Base-by-base conservation (phyloP, 2,113 vertebrate genomes). In the Heteronetta atricapilla region DNA sequence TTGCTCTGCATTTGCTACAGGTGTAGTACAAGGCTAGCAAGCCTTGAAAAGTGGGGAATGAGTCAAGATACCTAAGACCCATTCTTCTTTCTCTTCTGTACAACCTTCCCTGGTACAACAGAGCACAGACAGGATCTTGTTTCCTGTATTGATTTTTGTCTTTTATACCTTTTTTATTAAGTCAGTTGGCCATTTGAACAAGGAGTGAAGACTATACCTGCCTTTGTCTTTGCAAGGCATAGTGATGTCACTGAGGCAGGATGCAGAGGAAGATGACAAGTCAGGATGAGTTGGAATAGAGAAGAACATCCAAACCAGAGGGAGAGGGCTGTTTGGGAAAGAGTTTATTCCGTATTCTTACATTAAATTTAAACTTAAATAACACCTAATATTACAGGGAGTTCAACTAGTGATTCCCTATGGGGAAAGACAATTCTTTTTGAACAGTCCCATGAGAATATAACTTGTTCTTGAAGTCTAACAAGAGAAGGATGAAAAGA, bases 401-500 rank as follows among this genome's bases (percentile, higher is more conserved):
- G 46, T 53, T 87, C 34, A 20, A 44, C 46, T 21, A 74, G 25
- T 13, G 3, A 1, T 85, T 69, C 60, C 53, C 22, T n/a, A 14
- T 5, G 6, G 69, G 64, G 31, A 86, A 82, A 76, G 22, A 55
- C 36, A 40, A 90, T 66, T n/a, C 68, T 81, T 84, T 92, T 83
- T 82, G 68, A 93, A 73, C 36, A 76, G 36, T 56, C 62, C 55
- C 2, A 0, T 48, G 75, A 92, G 90, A 60, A 20, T 74, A 60
- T 22, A 40, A 10, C 58, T 95, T 88, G 60, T 38, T 92, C 64
- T 92, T 73, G 7, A 44, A 91, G 76, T 87, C 82, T 97, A 93
- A 94, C 70, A 75, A 75, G 82, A 86, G 93, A 95, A 95, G 93
- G 90, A 96, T 94, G 55, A 94, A 82, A 76, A 87, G 73, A 62